Evolutionary conservation across 2,113 vertebrate genomes (phyloP).

Genomic region (Casuarius casuarius): DNA sequence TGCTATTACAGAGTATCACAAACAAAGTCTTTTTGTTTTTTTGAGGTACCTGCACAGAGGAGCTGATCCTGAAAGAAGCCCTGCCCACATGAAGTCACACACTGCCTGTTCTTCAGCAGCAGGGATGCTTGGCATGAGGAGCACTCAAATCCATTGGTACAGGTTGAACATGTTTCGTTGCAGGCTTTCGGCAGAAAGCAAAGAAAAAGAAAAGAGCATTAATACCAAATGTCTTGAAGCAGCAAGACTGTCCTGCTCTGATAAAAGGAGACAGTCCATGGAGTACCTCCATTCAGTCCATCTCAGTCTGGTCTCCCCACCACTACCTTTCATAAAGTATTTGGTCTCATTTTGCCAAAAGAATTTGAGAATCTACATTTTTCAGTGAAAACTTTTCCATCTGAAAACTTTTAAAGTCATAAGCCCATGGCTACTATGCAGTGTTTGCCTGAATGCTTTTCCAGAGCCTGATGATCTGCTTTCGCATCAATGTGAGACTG

Average conservation of each 20-base stretch:
- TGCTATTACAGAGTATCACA: background rate
- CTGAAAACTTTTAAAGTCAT: background rate
- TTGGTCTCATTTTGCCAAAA: background rate
- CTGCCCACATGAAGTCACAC: slow-evolving; percentile 77
- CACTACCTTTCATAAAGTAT: background rate
- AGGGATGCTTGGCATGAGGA: slow-evolving; percentile 72
- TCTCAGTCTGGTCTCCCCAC: no score
- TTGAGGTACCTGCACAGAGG: slow-evolving; percentile 78
- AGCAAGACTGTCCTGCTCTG: background rate
- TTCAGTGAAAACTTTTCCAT: background rate
- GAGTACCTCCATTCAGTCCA: no score
- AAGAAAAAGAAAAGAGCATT: background rate
- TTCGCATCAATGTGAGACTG: background rate
- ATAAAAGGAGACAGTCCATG: background rate
- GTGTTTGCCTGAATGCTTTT: background rate
- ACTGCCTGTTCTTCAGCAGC: slow-evolving; percentile 76
- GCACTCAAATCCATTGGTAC: slow-evolving; percentile 79
- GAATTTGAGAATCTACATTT: background rate
- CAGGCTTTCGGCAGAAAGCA: slow-evolving; percentile 74
- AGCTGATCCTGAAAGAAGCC: slow-evolving; percentile 76
- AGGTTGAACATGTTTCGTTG: slow-evolving; percentile 77
- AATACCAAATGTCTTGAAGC: background rate
- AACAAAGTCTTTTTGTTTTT: background rate
- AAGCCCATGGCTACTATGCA: rapidly evolving
- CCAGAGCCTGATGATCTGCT: background rate